Evolutionary conservation across 2,113 vertebrate genomes (phyloP), one percentile per base, ranked within the genome.

Genomic region (Pithys albifrons): DNA sequence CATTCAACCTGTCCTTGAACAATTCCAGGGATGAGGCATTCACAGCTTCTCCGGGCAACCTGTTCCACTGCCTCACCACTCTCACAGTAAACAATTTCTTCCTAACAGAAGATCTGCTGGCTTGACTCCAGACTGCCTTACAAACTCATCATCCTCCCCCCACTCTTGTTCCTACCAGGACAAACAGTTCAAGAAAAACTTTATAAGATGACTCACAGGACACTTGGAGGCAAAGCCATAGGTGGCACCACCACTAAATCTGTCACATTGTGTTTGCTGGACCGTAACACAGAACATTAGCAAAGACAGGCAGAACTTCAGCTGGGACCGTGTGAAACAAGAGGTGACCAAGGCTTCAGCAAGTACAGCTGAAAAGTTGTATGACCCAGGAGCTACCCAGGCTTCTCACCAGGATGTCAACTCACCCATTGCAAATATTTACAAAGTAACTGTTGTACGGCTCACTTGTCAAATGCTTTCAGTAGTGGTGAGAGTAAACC

Each of bases 351-450:
- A 80, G 39, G 10, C 39, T 61, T 64, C 75, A 67, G 33, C 45
- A 52, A 71, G 65, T 18, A 41, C 27, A 31, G 19, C 24, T 19
- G 48, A 84, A 65, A 31, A 90, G 45, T 46, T 80, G 39, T 16
- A 12, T 0, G 0, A 67, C 33, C 43, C 35, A 59, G 43, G 9
- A 91, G 24, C 67, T n/a, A 49, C n/a, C 6, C 54, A 43, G 48
- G 51, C 64, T 77, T 88, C 64, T 85, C 41, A 69, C 9, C 0
- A 4, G 20, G 19, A 17, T 39, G 43, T 80, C 58, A 75, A 65
- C 25, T 71, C 59, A 28, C n/a, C 22, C 52, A n/a, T 24, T 74
- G 45, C 72, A 92, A 95, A 81, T 75, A 94, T 71, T 91, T 80
- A 80, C 49, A 48, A 48, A 77, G 69, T 54, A 88, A 72, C n/a